Conservation (phyloP, 2,113 vertebrate species). For the Solenodon paradoxus region DNA sequence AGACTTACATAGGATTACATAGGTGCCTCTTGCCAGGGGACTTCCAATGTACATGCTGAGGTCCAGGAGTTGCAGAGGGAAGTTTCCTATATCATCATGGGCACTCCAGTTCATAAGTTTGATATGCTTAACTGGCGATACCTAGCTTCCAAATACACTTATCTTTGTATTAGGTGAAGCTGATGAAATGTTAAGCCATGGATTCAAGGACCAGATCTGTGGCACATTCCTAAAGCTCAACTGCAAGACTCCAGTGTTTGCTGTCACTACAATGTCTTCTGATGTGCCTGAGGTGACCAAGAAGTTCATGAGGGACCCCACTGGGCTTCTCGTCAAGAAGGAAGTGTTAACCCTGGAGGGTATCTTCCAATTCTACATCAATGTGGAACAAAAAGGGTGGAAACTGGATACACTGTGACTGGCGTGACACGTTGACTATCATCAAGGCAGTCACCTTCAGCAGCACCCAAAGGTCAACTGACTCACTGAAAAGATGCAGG, state of each 20-base stretch:
- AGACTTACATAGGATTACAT: too few species aligned
- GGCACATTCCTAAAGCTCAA: conserved; percentile 89
- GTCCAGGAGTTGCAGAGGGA: conserved; percentile 91
- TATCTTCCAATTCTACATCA: conserved; percentile 94
- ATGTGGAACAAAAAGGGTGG: conserved; percentile 94
- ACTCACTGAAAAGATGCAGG: conserved; percentile 95
- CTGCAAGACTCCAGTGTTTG: conserved; percentile 87
- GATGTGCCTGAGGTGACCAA: conserved; percentile 95
- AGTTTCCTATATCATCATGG: conserved; percentile 92
- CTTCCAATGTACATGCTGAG: conserved; percentile 89
- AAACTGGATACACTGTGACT: conserved; percentile 93
- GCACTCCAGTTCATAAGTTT: conserved; percentile 92
- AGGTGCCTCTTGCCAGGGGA: conserved; percentile 92
- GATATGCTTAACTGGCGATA: conserved; percentile 92
- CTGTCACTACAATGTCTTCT: conserved; percentile 92
- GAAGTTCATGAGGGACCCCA: conserved; percentile 94
- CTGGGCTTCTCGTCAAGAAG: conserved; percentile 93
- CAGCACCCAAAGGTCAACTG: conserved; percentile 93
- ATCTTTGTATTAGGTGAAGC: conserved; percentile 89
- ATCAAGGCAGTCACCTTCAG: conserved; percentile 95
- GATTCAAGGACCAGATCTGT: conserved; percentile 90
- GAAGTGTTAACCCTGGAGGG: conserved; percentile 95
- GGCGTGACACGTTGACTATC: conserved; percentile 94
- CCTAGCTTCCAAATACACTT: conserved; percentile 87
- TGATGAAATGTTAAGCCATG: conserved; percentile 89